These are phyloP conservation scores for Cancer borealis DNA, from an alignment of 2,888 invertebrate genomes.

Conservation along the genomic window DNA sequence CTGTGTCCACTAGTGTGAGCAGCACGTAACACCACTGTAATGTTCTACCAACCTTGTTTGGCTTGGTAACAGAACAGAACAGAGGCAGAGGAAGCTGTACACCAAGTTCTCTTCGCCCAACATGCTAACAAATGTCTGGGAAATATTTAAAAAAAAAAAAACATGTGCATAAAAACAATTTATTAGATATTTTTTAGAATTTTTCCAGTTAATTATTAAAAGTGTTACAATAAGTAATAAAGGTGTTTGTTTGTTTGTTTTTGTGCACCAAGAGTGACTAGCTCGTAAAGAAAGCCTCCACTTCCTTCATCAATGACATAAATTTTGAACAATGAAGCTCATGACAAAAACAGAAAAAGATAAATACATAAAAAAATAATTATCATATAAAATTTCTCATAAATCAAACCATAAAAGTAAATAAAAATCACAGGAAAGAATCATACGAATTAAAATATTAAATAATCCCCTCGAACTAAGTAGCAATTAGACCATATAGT, in stretches of 20 bases:
- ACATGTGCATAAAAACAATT: neutral
- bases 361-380: too few relatives aligned
- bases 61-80: neutral
- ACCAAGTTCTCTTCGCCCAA: neutral
- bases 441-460: too few relatives aligned
- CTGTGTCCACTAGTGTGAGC: too few relatives aligned
- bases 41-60: too few relatives aligned
- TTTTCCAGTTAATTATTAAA: neutral
- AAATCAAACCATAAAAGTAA: too few relatives aligned
- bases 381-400: too few relatives aligned
- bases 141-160: neutral
- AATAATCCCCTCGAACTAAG: too few relatives aligned
- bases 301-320: neutral
- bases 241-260: neutral
- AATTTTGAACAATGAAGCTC: neutral
- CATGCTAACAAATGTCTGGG: neutral
- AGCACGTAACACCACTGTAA: too few relatives aligned
- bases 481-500: too few relatives aligned
- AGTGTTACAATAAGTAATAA: neutral
- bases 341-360: neutral
- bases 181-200: neutral
- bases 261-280: neutral
- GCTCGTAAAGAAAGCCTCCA: neutral
- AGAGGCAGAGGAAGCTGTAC: neutral
- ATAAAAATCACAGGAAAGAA: too few relatives aligned